Base-by-base conservation (phyloP, 2,113 vertebrate genomes). In the Craseonycteris thonglongyai region DNA sequence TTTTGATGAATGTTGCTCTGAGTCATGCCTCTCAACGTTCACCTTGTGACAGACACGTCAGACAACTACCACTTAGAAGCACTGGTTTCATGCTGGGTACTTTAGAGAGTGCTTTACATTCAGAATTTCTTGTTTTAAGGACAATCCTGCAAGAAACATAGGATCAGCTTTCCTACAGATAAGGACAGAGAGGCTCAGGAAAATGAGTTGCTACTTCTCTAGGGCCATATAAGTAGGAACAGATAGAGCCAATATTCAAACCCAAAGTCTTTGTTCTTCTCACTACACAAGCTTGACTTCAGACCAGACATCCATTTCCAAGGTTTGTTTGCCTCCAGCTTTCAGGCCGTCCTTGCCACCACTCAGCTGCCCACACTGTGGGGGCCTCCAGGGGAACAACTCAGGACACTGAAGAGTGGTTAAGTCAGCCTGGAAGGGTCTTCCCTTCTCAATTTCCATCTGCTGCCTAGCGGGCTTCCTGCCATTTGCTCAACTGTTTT, bases 401-500 rank as follows among this genome's bases (percentile, higher is more conserved):
- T 42, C 16, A 56, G 56, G 61, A 56, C 68, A 95, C 2, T 28
- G 56, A 35, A 59, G 0, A 58, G 7, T 7, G 26, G 45, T 58
- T 58, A 59, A 38, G 66, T 91, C 54, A 35, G 8, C 4, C 58
- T n/a, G 47, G 12, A 85, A 56, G 61, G 7, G 40, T 56, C 47
- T 68, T 79, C 66, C 78, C 91, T 83, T 47, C 28, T 79, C 22
- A 38, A 1, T 56, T 61, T 83, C 59, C 38, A 54, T 7, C 11
- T 19, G 22, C 81, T 94, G 7, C 13, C 35, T n/a, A 58, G 63
- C 74, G 89, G 90, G 61, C 94, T 75, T 93, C 66, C 33, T 63
- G 72, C 42, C 86, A 89, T 21, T 49, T 78, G 66, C 74, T 54
- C 69, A 87, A 51, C 51, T 95, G 71, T 90, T 95, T 68, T 61